A percentile compares a stretch with the other conserved stretches of the same genome.
Evolutionary conservation across 2,797 vertebrate species (phyloP).

Genomic region (Myripristis jacobus): DNA sequence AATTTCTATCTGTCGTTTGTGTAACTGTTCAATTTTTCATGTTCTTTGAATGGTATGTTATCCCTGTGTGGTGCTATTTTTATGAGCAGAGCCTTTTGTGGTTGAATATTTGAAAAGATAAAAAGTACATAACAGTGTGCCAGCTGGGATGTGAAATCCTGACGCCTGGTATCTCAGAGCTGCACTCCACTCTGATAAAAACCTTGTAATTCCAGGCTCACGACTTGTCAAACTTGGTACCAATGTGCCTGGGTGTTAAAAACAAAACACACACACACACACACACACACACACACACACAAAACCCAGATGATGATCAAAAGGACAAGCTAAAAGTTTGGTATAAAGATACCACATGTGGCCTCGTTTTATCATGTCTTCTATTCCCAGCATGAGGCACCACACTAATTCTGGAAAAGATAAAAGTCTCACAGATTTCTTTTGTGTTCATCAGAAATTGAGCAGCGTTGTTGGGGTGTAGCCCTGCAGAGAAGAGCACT

Average conservation of each 20-base stretch:
- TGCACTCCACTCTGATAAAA: neutral
- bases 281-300: too few relatives aligned
- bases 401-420: constrained; percentile 15
- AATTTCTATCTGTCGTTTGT: too few relatives aligned
- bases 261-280: too few relatives aligned
- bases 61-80: neutral
- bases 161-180: neutral
- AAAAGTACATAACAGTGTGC: neutral
- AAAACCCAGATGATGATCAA: constrained; percentile 4
- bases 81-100: neutral
- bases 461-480: neutral
- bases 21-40: too few relatives aligned
- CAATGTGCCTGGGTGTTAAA: too few relatives aligned
- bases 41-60: neutral
- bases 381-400: constrained; percentile 10
- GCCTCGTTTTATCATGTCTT: constrained; percentile 1
- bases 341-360: constrained; percentile 1
- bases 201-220: neutral
- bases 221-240: neutral
- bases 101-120: neutral
- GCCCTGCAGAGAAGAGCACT: neutral
- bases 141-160: neutral
- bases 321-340: neutral
- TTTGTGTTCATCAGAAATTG: neutral
- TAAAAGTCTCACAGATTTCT: constrained; percentile 17